These are phyloP conservation scores for Xanthia icteritia DNA, from an alignment of 2,888 invertebrate genomes.

Conservation along the genomic window DNA sequence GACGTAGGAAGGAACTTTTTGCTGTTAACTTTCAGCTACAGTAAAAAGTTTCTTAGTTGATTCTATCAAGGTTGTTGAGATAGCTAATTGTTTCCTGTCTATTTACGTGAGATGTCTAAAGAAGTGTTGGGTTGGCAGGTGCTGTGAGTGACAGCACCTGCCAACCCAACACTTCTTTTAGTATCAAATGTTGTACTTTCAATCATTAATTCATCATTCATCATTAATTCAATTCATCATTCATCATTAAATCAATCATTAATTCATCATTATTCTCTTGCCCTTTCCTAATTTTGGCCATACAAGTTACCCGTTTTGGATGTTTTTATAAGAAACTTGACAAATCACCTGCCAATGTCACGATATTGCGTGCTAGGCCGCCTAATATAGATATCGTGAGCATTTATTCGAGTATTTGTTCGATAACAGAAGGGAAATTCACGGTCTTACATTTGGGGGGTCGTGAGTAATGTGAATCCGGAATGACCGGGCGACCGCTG, in stretches of 20 bases:
- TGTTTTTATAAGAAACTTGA: neutral
- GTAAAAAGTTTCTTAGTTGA: constrained; percentile 33
- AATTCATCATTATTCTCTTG: neutral
- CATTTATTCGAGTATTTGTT: constrained; percentile 22
- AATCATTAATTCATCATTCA: no score
- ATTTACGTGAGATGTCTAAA: neutral
- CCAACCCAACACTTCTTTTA: no score
- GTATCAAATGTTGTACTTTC: no score
- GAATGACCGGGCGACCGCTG: constrained; percentile 52
- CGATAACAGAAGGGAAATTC: constrained; percentile 31
- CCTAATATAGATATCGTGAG: constrained; percentile 11
- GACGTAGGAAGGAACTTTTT: constrained; percentile 29
- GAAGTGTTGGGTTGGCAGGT: neutral
- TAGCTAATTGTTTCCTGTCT: constrained; percentile 34
- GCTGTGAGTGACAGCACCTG: no score
- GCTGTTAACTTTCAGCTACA: constrained; percentile 25
- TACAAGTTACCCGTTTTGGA: neutral
- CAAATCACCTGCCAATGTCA: constrained; percentile 3
- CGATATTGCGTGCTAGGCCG: neutral
- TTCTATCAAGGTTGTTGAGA: constrained; percentile 35
- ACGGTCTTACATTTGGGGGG: constrained; percentile 41
- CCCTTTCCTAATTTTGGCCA: neutral
- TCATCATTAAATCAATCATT: no score
- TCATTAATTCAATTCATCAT: no score
- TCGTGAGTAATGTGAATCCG: constrained; percentile 47